phyloP scores from a whole-genome alignment of 92 coral and sea anemone genomes.

The Bergia sp. region DNA sequence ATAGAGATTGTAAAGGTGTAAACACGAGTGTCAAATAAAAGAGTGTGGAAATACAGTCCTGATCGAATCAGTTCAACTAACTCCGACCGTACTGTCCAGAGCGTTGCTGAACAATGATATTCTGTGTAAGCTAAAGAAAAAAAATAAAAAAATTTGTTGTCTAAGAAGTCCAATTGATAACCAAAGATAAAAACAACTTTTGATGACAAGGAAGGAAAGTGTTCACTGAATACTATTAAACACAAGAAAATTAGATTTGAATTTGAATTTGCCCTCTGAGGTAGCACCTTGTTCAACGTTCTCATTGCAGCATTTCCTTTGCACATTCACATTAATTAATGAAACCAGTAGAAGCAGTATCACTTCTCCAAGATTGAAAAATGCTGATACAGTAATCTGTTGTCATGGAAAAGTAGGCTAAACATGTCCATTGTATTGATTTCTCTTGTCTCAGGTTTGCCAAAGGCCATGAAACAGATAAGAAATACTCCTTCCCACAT shows the following conservation, averaged over 20 bases:
- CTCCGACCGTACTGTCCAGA: too few species aligned
- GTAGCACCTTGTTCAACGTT: background rate
- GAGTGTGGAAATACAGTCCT: too few species aligned
- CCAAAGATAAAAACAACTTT: too few species aligned
- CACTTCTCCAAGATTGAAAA: background rate
- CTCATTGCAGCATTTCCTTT: background rate
- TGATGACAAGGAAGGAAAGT: background rate
- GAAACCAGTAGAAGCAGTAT: too few species aligned
- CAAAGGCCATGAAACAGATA: conserved; percentile 73
- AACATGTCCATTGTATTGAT: background rate
- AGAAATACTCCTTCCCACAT: conserved; percentile 74
- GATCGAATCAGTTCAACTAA: too few species aligned
- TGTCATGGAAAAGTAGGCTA: background rate
- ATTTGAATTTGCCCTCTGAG: too few species aligned
- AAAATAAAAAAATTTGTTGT: background rate
- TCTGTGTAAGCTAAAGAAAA: background rate
- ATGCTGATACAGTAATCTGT: background rate
- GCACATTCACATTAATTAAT: background rate
- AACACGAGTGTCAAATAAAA: too few species aligned
- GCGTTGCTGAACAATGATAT: too few species aligned
- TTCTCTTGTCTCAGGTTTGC: conserved; percentile 64
- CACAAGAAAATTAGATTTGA: too few species aligned
- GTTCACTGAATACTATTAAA: background rate
- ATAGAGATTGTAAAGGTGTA: too few species aligned
- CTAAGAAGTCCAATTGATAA: background rate